These are phyloP conservation scores for Podarcis raffonei DNA, from an alignment of 2,113 vertebrate genomes.

Conservation along the genomic window DNA sequence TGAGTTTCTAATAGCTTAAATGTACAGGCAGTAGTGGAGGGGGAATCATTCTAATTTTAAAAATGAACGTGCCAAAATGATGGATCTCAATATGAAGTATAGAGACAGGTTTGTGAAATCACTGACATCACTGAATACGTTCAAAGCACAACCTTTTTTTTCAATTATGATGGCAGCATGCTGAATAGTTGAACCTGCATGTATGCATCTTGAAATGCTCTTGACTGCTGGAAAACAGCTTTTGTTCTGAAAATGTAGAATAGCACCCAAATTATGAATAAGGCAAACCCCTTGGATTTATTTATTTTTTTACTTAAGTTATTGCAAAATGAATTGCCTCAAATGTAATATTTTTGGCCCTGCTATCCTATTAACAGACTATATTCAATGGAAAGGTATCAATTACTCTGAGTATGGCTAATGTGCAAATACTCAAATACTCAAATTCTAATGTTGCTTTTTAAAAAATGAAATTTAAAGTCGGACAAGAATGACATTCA, in stretches of 20 bases:
- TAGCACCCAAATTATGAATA: not conserved
- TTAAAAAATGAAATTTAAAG: too few relatives aligned
- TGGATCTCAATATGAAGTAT: not conserved
- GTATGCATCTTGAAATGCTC: not conserved
- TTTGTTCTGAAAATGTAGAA: not conserved
- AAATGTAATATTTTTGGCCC: not conserved
- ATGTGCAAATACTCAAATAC: not conserved
- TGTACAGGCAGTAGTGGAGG: not conserved
- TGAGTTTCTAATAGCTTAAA: not conserved
- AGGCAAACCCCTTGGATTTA: not conserved
- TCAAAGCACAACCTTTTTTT: not conserved
- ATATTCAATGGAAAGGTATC: not conserved
- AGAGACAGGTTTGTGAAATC: not conserved
- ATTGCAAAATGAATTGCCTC: not conserved
- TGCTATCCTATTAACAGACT: not conserved
- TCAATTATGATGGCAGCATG: not conserved
- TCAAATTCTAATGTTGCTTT: not conserved
- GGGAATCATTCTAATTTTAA: not conserved
- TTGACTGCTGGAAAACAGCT: not conserved
- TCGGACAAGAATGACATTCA: too few relatives aligned
- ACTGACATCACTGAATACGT: not conserved
- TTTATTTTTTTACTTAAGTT: not conserved
- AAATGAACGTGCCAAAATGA: not conserved
- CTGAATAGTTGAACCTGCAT: not conserved
- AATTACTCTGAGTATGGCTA: not conserved